Evolutionary conservation across 2,888 invertebrate genomes (phyloP), one percentile per base, ranked within the genome.

Genomic region (Tinea semifulvella): DNA sequence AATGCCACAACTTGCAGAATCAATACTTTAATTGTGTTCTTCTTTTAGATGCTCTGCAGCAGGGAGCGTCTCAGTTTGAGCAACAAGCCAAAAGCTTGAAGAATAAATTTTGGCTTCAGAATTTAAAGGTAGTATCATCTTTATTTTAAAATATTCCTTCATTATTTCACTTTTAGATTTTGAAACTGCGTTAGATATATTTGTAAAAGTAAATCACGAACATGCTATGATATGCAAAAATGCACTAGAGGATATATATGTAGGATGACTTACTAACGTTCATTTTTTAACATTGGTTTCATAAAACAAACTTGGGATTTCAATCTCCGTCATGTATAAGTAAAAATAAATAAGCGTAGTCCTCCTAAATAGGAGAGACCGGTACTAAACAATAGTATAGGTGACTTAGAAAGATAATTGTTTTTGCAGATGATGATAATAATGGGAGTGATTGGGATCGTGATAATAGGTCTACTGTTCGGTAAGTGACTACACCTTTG

Each of bases 91-190:
- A 96, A 60, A 96, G 96, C 83, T 84, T 97, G 69, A 97, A 97
- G 82, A 87, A 95, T 66, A 97, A 97, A 81, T 96, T 94, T 70
- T 98, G 97, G 97, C 89, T 96, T 88, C 95, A 97, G 79, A 98
- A 98, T 77, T 84, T 96, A 62, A 97, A 97, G 87, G 89, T 88
- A 64, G 55, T 20, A n/a, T 8, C 5, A 22, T 22, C 25, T n/a
- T n/a, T n/a, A n/a, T n/a, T n/a, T n/a, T n/a, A n/a, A n/a, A 22
- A 22, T 22, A 22, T 8, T 22, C 25, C 25, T 8, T 22, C 25
- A 8, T 22, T 5, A 22, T 22, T 22, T 22, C 8, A 22, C 5
- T 7, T 22, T 8, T 22, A 26, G 39, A 42, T 17, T 16, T 16
- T 5, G 11, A n/a, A 38, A 5, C 5, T n/a, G 17, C 4, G 17